Percentiles rank a stretch among this genome's conserved stretches.
phyloP scores from a whole-genome alignment of 2,113 vertebrate genomes.

The Clarias gariepinus region DNA sequence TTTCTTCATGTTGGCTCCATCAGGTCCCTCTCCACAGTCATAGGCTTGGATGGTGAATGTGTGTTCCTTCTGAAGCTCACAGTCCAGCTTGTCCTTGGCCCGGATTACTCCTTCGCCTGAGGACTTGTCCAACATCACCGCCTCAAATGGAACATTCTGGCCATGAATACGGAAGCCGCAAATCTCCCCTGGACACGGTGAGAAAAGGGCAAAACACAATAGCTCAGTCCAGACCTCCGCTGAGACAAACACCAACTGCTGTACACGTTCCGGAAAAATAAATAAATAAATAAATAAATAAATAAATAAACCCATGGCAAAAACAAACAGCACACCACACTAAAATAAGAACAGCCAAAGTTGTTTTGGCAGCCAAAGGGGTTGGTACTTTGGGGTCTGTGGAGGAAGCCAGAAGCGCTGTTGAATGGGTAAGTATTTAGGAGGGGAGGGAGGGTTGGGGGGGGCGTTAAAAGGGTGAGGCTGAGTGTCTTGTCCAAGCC shows the following conservation, averaged over 20 bases:
- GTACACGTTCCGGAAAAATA: conserved; percentile 1
- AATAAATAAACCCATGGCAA: conserved; percentile 35
- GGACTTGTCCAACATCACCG: conserved; percentile 95
- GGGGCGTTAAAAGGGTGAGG: conserved; percentile 78
- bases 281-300: conserved; percentile 29
- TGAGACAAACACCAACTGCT: conserved; percentile 6
- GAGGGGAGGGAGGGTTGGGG: conserved; percentile 62
- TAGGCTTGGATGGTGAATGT: conserved; percentile 96
- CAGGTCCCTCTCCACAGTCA: conserved; percentile 92
- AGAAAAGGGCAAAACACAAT: conserved; percentile 54
- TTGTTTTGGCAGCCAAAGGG: conserved; percentile 82
- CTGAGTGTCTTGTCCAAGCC: conserved; percentile 88
- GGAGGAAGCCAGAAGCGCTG: conserved; percentile 84
- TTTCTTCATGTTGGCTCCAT: conserved; percentile 86
- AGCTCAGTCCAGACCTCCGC: conserved; percentile 51
- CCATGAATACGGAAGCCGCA: conserved; percentile 97
- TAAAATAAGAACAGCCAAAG: conserved; percentile 72
- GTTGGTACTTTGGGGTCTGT: conserved; percentile 81
- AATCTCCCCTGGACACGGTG: conserved; percentile 86
- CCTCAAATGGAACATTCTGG: conserved; percentile 94
- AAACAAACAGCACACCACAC: conserved; percentile 61
- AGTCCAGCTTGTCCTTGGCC: conserved; percentile 92
- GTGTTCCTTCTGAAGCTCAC: conserved; percentile 96
- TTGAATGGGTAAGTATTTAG: conserved; percentile 78
- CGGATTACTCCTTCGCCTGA: conserved; percentile 92